Conservation (phyloP, 1,140 invertebrate genomes). For the Meteorus sp. region DNA sequence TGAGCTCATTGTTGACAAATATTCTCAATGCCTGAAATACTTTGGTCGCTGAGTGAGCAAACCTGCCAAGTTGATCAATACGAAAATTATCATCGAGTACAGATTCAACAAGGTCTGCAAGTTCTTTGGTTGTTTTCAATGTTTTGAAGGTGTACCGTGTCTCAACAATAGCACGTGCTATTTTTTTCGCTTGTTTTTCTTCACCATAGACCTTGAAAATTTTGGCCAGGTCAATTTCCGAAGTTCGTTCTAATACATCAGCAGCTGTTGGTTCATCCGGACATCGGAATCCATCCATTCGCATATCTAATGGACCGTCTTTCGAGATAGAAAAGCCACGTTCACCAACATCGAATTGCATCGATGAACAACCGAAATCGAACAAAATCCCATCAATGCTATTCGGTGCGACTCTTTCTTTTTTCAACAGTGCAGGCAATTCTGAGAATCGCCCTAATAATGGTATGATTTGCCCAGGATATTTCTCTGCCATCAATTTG, state of each 20-base stretch:
- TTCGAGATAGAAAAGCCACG: slow-evolving; percentile 85
- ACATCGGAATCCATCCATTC: slow-evolving; percentile 83
- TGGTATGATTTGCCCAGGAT: slow-evolving; percentile 73
- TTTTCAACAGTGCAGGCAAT: slow-evolving; percentile 68
- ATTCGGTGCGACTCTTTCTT: slow-evolving; percentile 62
- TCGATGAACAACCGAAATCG: slow-evolving; percentile 94
- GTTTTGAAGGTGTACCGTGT: slow-evolving; percentile 79
- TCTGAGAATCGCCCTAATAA: slow-evolving; percentile 88
- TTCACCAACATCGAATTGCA: slow-evolving; percentile 83
- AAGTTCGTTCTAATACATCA: slow-evolving; percentile 79
- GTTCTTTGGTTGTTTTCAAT: slow-evolving; percentile 80
- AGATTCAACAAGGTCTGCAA: slow-evolving; percentile 77
- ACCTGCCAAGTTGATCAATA: slow-evolving; percentile 73
- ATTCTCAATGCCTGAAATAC: slow-evolving; percentile 93
- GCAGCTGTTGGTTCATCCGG: slow-evolving; percentile 76
- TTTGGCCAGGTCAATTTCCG: slow-evolving; percentile 76
- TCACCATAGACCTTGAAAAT: slow-evolving; percentile 91
- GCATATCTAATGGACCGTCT: slow-evolving; percentile 91
- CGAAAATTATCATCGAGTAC: slow-evolving; percentile 63
- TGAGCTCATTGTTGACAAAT: slow-evolving; percentile 96
- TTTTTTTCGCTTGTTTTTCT: slow-evolving; percentile 84
- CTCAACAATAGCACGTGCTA: slow-evolving; percentile 86
- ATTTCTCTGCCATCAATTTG: slow-evolving; percentile 64
- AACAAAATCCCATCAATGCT: slow-evolving; percentile 86
- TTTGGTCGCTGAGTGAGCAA: slow-evolving; percentile 85